Evolutionary conservation across 2,113 vertebrate species (phyloP), one percentile per base, ranked within the genome.

Genomic region (Ceyx margarethae): DNA sequence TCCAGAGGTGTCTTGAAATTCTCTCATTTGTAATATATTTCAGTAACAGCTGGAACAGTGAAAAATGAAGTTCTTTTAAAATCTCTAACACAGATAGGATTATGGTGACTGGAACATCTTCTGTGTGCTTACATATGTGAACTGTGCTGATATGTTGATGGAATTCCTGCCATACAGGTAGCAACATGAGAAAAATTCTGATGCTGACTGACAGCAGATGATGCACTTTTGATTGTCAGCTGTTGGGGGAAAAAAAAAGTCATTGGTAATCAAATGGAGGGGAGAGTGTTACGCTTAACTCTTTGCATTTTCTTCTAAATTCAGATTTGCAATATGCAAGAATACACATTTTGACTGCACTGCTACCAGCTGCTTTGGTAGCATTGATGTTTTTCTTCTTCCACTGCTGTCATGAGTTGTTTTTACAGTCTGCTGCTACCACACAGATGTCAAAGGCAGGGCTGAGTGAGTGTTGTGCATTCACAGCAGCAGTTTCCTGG

Each of bases 221-320:
- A 93, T 73, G 75, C 74, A 71, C 6, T 85, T 95, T 85, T 82
- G 78, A 95, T 74, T 91, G 81, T 93, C 84, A 92, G 78, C 15
- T 87, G 25, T 84, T 91, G 62, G 31, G 35, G 35, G 7, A 35
- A 87, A 90, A 33, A 33, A 46, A 42, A 76, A 89, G 61, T 43
- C 10, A 5, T 17, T 85, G 26, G 20, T 53, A 72, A 72, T 67
- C 61, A 84, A 54, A 54, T 45, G 64, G 57, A 51, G 85, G 16
- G 33, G 58, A 85, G 69, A 80, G 35, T 35, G 11, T 58, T 68
- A 21, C 45, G 31, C 37, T 82, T 74, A 29, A 54, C 33, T 67
- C 74, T 40, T 56, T 26, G 12, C 14, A 29, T 89, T 92, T 87
- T 79, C 15, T 72, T 77, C 68, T 78, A 50, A 42, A 14, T 76